These are phyloP conservation scores for Macrobrachium rosenbergii DNA, from an alignment of 1,140 invertebrate genomes.

Conservation along the genomic window DNA sequence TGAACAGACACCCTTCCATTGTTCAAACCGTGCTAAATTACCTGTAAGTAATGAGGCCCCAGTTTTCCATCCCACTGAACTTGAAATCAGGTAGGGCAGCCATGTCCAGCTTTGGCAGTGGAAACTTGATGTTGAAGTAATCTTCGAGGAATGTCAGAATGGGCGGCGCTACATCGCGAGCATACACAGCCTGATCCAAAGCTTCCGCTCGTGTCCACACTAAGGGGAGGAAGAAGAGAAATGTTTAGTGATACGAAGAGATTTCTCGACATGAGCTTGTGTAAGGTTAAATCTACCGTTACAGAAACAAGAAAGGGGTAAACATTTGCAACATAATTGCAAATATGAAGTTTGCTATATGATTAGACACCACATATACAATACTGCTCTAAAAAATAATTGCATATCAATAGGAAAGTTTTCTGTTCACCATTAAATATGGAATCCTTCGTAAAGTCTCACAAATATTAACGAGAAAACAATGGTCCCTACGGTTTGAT, in stretches of 20 bases:
- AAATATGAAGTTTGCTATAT: no score
- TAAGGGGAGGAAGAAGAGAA: neutral
- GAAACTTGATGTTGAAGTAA: constrained; percentile 80
- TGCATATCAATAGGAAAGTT: no score
- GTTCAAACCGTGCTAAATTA: constrained; percentile 67
- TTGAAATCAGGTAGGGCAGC: constrained; percentile 87
- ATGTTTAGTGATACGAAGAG: neutral
- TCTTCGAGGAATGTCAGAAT: constrained; percentile 71
- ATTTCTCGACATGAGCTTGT: neutral
- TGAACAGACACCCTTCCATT: no score
- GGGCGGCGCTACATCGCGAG: constrained; percentile 4
- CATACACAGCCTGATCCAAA: constrained; percentile 13
- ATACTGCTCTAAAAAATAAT: no score
- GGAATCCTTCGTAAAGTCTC: no score
- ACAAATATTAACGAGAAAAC: no score
- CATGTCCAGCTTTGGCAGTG: constrained; percentile 85
- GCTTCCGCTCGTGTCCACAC: constrained; percentile 31
- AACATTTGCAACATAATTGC: no score
- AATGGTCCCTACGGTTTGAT: no score
- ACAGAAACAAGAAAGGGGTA: no score
- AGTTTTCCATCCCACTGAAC: constrained; percentile 72
- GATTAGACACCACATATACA: no score
- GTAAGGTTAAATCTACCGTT: no score
- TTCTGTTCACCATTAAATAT: no score
- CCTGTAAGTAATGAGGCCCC: constrained; percentile 84